These are phyloP conservation scores for Agriopis marginaria DNA, from an alignment of 2,888 invertebrate species.

Conservation along the genomic window DNA sequence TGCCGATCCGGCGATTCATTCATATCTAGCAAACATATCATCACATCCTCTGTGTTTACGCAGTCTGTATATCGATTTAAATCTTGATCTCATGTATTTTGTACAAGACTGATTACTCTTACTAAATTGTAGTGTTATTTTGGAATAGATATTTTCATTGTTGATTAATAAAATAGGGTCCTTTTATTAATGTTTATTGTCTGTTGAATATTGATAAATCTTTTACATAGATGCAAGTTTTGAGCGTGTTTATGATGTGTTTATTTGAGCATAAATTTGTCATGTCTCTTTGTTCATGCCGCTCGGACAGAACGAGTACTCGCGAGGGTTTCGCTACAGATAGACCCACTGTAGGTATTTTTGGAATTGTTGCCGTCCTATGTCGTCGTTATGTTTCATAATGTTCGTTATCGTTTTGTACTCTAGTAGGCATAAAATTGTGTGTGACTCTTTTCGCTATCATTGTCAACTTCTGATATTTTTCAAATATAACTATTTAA, in stretches of 20 bases:
- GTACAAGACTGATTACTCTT: conserved; percentile 43
- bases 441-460: conserved; percentile 67
- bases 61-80: conserved; percentile 32
- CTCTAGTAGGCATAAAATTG: conserved; percentile 71
- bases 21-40: conserved; percentile 37
- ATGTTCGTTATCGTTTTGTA: conserved; percentile 62
- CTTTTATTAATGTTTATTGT: conserved; percentile 69
- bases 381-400: conserved; percentile 38
- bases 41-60: conserved; percentile 36
- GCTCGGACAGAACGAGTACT: conserved; percentile 80
- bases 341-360: conserved; percentile 56
- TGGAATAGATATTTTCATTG: conserved; percentile 60
- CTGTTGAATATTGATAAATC: conserved; percentile 73
- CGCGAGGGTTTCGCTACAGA: conserved; percentile 81
- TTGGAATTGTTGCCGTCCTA: conserved; percentile 38
- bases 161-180: conserved; percentile 58
- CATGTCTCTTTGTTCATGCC: conserved; percentile 73
- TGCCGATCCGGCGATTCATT: conserved; percentile 44
- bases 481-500: conserved; percentile 70
- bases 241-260: conserved; percentile 70
- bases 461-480: conserved; percentile 73
- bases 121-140: conserved; percentile 52
- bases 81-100: conserved; percentile 46
- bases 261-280: conserved; percentile 66
- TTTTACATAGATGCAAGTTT: conserved; percentile 70